phyloP scores from a whole-genome alignment of 2,888 invertebrate species.

The Augiades crinisus region DNA sequence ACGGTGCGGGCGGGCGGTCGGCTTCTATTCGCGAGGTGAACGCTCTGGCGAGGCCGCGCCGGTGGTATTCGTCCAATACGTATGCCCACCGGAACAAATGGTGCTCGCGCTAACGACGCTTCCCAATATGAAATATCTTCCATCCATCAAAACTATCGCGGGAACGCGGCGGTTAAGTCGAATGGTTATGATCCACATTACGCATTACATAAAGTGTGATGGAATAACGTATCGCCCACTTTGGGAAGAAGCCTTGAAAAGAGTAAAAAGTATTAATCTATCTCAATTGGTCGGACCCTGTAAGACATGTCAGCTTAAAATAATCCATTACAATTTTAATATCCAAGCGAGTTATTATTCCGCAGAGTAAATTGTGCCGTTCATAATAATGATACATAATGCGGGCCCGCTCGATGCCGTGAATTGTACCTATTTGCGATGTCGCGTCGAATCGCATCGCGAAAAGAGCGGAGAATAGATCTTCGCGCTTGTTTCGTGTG shows the following conservation, averaged over 20 bases:
- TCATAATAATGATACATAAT: slow-evolving; percentile 75
- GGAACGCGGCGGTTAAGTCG: slow-evolving; percentile 4
- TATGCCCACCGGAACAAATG: slow-evolving; percentile 44
- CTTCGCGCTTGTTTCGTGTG: no score
- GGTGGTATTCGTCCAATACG: slow-evolving; percentile 30
- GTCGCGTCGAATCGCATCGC: slow-evolving; percentile 12
- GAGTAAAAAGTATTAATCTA: slow-evolving; percentile 35
- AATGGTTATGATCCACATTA: no score
- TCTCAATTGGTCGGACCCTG: slow-evolving; percentile 37
- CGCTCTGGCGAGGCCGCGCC: slow-evolving; percentile 68
- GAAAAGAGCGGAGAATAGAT: not conserved
- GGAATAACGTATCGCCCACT: not conserved
- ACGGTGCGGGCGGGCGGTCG: slow-evolving; percentile 44
- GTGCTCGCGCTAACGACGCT: slow-evolving; percentile 31
- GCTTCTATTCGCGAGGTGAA: slow-evolving; percentile 69
- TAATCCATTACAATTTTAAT: slow-evolving; percentile 69
- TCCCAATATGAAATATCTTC: slow-evolving; percentile 23
- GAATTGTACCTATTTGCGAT: slow-evolving; percentile 36
- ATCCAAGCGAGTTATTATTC: slow-evolving; percentile 62
- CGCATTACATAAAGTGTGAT: no score
- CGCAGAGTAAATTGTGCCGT: slow-evolving; percentile 70
- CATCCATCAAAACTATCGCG: slow-evolving; percentile 12
- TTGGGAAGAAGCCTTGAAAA: no score
- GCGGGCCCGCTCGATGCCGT: slow-evolving; percentile 58
- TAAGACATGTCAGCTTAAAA: slow-evolving; percentile 56